phyloP scores from a whole-genome alignment of 2,113 vertebrate species.

The Butorides virescens region DNA sequence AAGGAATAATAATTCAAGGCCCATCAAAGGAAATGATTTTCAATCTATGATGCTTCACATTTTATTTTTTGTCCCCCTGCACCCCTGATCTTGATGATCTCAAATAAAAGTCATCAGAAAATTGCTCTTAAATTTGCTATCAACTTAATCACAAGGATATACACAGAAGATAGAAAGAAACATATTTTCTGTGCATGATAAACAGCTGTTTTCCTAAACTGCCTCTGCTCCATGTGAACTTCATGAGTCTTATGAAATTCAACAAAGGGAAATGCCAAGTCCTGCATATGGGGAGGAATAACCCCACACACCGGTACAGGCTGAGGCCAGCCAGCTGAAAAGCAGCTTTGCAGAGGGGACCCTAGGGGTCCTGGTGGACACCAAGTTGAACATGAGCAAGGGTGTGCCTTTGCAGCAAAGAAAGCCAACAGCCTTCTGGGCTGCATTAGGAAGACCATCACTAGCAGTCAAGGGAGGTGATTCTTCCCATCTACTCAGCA shows the following conservation, averaged over 20 bases:
- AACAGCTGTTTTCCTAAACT: background rate
- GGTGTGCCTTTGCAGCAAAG: background rate
- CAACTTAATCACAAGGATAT: background rate
- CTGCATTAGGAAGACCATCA: background rate
- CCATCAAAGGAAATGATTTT: background rate
- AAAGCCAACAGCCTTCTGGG: background rate
- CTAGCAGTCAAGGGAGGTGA: background rate
- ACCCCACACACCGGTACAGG: background rate
- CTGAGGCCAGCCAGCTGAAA: background rate
- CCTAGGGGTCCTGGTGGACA: background rate
- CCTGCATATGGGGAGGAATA: background rate
- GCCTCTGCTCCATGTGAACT: background rate
- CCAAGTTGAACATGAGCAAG: background rate
- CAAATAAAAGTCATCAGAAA: background rate
- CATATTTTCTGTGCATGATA: background rate
- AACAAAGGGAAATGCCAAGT: background rate
- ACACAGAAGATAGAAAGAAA: background rate
- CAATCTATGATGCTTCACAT: background rate
- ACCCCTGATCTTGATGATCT: background rate
- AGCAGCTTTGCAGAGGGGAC: background rate
- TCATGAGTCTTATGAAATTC: background rate
- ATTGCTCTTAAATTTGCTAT: background rate
- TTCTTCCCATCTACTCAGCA: background rate
- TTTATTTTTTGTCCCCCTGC: background rate
- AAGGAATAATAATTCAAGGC: background rate